Base-by-base conservation (phyloP, 2,888 invertebrate genomes). In the Ctena decussata region DNA sequence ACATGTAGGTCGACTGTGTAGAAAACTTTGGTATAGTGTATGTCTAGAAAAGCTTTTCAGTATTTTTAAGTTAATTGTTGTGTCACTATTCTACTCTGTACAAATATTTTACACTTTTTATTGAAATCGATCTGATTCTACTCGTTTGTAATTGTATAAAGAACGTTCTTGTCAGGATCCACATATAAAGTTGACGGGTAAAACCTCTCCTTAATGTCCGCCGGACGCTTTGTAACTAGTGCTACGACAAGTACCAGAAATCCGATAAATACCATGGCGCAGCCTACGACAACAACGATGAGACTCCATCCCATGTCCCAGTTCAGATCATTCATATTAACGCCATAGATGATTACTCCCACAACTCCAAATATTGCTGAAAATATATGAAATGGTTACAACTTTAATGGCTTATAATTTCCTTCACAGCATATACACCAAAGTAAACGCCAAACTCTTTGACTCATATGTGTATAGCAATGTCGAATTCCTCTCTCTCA, bases 201-300 rank as follows among this genome's bases (percentile, higher is more conserved):
- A 15, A 71, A 65, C 8, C 82, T 70, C 39, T 91, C 87, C 18
- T 83, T 85, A 8, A 84, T 60, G 70, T 87, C 89, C n/a, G 84
- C 80, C 8, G 93, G 93, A 15, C 91, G 82, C 73, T 89, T 91
- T 71, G 91, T 89, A 53, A 90, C 78, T 35, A 88, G 83, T 24
- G 93, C 89, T 27, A 93, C 89, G 53, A 92, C 77, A 27, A 94
- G 84, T 57, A 93, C 87, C 27, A 93, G 85, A 86, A 92, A 92
- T 0, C 90, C 90, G 30, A 93, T 86, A 53, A 93, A 87, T 32
- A 90, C 87, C 53, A 88, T 73, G 0, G 83, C 92, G 37, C 91
- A 91, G 24, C 92, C 93, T 37, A 93, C 89, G 49, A 92, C 87
- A 27, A 90, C 89, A 37, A 92, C 85, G 76, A 93, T 90, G 41